Evolutionary conservation across 1,140 invertebrate genomes (phyloP).

Genomic region (Aphaenogaster floridana): DNA sequence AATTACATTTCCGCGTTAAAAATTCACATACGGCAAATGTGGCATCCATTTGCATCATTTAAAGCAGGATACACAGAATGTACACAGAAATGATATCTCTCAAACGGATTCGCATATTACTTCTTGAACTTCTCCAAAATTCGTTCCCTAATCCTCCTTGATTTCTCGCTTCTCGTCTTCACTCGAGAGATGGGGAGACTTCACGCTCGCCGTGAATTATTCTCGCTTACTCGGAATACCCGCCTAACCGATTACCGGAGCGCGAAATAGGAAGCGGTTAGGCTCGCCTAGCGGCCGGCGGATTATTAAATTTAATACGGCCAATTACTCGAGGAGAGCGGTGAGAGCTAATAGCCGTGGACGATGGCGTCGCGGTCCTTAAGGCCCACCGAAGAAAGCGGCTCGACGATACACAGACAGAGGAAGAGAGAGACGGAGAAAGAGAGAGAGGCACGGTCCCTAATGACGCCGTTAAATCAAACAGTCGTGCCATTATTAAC

Average conservation of each 20-base stretch:
- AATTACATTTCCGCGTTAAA: constrained; percentile 1
- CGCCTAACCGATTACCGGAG: constrained; percentile 50
- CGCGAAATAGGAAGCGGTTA: constrained; percentile 52
- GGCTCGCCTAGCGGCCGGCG: constrained; percentile 6
- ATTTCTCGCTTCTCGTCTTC: constrained; percentile 25
- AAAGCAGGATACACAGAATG: neutral
- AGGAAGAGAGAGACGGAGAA: neutral
- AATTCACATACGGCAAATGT: neutral
- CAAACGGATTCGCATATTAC: constrained; percentile 14
- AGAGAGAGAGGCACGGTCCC: constrained; percentile 14
- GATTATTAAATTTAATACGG: constrained; percentile 80
- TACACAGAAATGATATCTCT: neutral
- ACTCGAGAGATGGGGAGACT: constrained; percentile 8
- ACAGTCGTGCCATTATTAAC: constrained; percentile 75
- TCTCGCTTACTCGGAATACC: constrained; percentile 48
- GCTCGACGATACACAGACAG: neutral
- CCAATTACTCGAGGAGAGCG: constrained; percentile 75
- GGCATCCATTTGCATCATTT: neutral
- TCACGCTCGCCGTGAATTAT: constrained; percentile 51
- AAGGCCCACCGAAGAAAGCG: constrained; percentile 42
- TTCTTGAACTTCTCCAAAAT: neutral
- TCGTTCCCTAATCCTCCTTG: neutral
- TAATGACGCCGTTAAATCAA: constrained; percentile 80
- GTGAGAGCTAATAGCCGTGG: constrained; percentile 64
- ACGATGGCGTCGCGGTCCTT: constrained; percentile 62